phyloP scores from a whole-genome alignment of 2,113 vertebrate species.

The Mormyrus lacerda region DNA sequence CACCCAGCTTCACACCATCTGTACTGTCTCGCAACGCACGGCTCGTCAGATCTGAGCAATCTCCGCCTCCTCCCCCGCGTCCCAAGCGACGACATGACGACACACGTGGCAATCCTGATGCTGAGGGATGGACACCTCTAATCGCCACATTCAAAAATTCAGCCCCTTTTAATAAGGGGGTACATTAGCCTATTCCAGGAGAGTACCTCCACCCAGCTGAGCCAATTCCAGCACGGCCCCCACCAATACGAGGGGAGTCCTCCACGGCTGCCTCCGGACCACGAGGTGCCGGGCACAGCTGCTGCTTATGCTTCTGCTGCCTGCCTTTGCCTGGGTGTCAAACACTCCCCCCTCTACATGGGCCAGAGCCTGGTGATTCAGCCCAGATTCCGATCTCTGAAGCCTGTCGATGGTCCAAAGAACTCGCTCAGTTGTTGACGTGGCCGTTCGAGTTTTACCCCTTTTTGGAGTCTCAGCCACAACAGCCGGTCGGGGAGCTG shows the following conservation, averaged over 20 bases:
- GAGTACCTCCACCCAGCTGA: neutral
- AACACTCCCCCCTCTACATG: neutral
- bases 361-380: neutral
- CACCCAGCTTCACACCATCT: neutral
- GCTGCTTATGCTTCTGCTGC: neutral
- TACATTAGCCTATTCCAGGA: neutral
- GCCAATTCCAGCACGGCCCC: neutral
- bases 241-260: neutral
- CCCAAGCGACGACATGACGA: too few species aligned
- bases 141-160: neutral
- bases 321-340: neutral
- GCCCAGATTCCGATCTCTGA: neutral
- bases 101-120: neutral
- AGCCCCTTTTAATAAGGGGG: neutral
- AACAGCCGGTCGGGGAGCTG: neutral
- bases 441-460: neutral
- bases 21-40: too few species aligned
- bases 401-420: neutral
- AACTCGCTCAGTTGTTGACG: neutral
- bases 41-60: neutral
- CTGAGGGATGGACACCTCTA: neutral
- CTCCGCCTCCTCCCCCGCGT: neutral
- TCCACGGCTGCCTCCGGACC: neutral
- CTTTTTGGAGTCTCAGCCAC: neutral
- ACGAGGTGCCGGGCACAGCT: neutral